A percentile compares a stretch with the other conserved stretches of the same genome.
These are phyloP conservation scores for Haemorhous mexicanus DNA, from an alignment of 2,113 vertebrate genomes.

Conservation along the genomic window DNA sequence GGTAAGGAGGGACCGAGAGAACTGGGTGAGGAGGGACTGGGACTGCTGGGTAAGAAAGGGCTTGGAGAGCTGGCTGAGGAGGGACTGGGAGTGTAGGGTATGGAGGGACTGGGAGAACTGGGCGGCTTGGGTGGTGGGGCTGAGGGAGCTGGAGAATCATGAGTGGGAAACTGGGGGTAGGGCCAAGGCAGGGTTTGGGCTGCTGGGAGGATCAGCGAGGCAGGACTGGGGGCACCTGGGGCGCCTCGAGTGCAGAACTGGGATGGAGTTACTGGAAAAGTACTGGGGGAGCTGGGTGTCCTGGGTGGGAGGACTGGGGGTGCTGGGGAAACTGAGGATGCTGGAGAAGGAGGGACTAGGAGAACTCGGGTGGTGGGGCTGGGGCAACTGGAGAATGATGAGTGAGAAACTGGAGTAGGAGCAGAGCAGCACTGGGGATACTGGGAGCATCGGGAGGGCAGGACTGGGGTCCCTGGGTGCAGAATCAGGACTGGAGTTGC, in stretches of 20 bases:
- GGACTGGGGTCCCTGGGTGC: not conserved
- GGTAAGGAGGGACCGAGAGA: too few relatives aligned
- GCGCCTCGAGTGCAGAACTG: not conserved
- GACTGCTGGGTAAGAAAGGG: too few relatives aligned
- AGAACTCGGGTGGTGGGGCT: not conserved
- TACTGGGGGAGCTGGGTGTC: not conserved
- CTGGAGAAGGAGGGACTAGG: not conserved
- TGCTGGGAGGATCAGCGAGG: not conserved
- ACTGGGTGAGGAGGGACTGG: too few relatives aligned
- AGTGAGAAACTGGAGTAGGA: not conserved
- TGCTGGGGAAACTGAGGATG: not conserved
- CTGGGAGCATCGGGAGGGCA: not conserved
- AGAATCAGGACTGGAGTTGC: not conserved
- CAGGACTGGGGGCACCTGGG: not conserved
- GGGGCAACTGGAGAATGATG: not conserved
- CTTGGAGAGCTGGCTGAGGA: too few relatives aligned
- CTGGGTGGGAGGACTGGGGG: not conserved
- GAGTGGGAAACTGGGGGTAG: not conserved
- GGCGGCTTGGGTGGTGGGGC: not conserved
- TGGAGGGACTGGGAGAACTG: too few relatives aligned
- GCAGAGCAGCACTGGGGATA: not conserved
- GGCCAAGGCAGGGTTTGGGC: not conserved
- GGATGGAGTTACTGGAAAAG: not conserved
- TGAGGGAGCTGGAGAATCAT: not conserved
- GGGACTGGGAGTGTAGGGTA: too few relatives aligned